phyloP scores from a whole-genome alignment of 2,888 invertebrate species.

The Aelia acuminata region DNA sequence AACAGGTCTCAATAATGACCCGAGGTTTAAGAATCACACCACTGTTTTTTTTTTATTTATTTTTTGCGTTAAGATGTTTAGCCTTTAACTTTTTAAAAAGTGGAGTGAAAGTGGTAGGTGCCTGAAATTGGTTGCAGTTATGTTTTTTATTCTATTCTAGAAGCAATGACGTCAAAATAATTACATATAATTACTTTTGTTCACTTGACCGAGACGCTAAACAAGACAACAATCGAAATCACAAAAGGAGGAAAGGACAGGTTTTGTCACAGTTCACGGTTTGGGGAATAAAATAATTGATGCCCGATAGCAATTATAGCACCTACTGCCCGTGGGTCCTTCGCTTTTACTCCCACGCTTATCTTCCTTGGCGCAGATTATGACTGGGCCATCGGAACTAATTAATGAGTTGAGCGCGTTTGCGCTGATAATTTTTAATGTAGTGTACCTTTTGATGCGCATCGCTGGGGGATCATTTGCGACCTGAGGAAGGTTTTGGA shows the following conservation, averaged over 20 bases:
- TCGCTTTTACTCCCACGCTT: background rate
- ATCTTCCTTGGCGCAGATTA: background rate
- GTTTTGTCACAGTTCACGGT: conserved; percentile 42
- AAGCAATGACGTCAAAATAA: background rate
- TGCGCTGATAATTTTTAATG: background rate
- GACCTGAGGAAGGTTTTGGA: background rate
- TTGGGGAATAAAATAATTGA: conserved; percentile 18
- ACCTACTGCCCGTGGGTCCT: background rate
- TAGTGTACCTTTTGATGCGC: background rate
- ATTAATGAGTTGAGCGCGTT: conserved; percentile 24
- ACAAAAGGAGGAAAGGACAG: background rate
- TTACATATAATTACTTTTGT: background rate
- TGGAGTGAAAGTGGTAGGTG: no score
- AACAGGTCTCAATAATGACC: no score
- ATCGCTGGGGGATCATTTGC: background rate
- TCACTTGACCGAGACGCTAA: background rate
- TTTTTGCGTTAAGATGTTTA: no score
- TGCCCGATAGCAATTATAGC: conserved; percentile 11
- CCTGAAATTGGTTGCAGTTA: background rate
- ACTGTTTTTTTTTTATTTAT: no score
- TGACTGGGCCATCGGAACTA: background rate
- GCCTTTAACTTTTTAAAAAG: no score
- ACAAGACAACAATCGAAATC: background rate
- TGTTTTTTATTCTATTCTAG: background rate
- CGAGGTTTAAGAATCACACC: no score